A percentile compares a stretch with the other conserved stretches of the same genome.
Conservation (phyloP, 1,140 invertebrate species). For the Neodiprion fabricii region DNA sequence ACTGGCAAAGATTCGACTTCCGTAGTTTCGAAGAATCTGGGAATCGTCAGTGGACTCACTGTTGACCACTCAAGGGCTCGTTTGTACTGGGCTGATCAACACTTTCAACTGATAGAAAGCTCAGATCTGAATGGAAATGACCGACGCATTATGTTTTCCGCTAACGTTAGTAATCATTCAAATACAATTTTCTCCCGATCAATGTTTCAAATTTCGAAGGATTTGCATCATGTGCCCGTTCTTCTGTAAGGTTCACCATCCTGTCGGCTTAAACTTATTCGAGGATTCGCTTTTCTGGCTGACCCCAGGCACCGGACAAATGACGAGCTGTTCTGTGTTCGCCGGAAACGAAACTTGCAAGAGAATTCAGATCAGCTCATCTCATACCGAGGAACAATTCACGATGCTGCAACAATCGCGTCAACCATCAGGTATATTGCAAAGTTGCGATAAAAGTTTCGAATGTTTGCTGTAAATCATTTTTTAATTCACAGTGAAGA, state of each 20-base stretch:
- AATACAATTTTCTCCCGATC: background rate
- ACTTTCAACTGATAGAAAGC: slow-evolving; percentile 77
- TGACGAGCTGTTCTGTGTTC: slow-evolving; percentile 64
- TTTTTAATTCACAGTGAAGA: slow-evolving; percentile 34
- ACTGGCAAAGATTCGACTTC: slow-evolving; percentile 68
- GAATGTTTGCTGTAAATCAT: background rate
- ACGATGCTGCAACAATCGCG: slow-evolving; percentile 63
- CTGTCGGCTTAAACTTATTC: slow-evolving; percentile 63
- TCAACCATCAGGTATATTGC: slow-evolving; percentile 54
- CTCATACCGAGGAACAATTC: slow-evolving; percentile 58
- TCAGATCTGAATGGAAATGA: slow-evolving; percentile 77
- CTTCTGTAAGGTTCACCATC: slow-evolving; percentile 48
- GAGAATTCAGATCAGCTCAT: slow-evolving; percentile 34
- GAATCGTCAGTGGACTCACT: slow-evolving; percentile 72
- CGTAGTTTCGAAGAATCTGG: slow-evolving; percentile 65
- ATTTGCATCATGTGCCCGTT: background rate
- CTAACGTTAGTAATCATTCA: slow-evolving; percentile 14
- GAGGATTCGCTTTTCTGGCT: slow-evolving; percentile 69
- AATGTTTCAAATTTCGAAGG: background rate
- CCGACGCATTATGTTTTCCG: slow-evolving; percentile 61
- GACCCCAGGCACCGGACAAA: slow-evolving; percentile 53
- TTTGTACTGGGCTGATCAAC: slow-evolving; percentile 81
- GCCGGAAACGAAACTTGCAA: slow-evolving; percentile 53
- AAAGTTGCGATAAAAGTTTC: background rate
- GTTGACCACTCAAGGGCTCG: slow-evolving; percentile 72